A percentile compares a stretch with the other conserved stretches of the same genome.
Evolutionary conservation across 2,888 invertebrate genomes (phyloP).

Genomic region (Scaptomyza caliginosa): DNA sequence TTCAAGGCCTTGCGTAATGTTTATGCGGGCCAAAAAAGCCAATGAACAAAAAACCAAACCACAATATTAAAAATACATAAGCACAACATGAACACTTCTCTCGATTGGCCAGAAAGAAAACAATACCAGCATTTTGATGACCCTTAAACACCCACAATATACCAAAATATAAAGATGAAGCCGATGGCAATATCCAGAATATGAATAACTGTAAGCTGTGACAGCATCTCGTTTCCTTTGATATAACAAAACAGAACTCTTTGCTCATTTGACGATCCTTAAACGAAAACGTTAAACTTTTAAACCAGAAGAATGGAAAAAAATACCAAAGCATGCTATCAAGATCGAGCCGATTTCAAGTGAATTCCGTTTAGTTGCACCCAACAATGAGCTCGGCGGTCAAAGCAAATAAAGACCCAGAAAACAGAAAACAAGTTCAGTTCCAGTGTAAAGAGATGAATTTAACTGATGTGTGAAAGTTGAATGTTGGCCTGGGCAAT

Average conservation of each 20-base stretch:
- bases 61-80: slow-evolving; percentile 16
- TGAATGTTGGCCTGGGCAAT: slow-evolving; percentile 6
- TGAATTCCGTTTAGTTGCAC: slow-evolving; percentile 58
- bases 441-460: slow-evolving; percentile 22
- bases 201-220: slow-evolving; percentile 11
- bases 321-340: slow-evolving; percentile 56
- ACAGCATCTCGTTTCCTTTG: slow-evolving; percentile 11
- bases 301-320: background rate
- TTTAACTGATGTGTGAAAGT: slow-evolving; percentile 42
- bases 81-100: slow-evolving; percentile 28
- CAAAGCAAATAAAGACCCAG: slow-evolving; percentile 31
- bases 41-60: slow-evolving; percentile 11
- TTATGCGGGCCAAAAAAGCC: slow-evolving; percentile 14
- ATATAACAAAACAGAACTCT: slow-evolving; percentile 33
- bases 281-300: slow-evolving; percentile 1
- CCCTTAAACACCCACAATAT: slow-evolving; percentile 29
- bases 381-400: slow-evolving; percentile 14
- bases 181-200: background rate
- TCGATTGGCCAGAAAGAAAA: slow-evolving; percentile 9
- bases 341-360: slow-evolving; percentile 71
- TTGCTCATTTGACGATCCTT: slow-evolving; percentile 21
- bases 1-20: slow-evolving; percentile 37
- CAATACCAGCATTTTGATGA: slow-evolving; percentile 22
- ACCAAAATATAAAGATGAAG: background rate
- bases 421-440: slow-evolving; percentile 37